phyloP scores from a whole-genome alignment of 1,140 invertebrate genomes.

The Zelostemma sp. region DNA sequence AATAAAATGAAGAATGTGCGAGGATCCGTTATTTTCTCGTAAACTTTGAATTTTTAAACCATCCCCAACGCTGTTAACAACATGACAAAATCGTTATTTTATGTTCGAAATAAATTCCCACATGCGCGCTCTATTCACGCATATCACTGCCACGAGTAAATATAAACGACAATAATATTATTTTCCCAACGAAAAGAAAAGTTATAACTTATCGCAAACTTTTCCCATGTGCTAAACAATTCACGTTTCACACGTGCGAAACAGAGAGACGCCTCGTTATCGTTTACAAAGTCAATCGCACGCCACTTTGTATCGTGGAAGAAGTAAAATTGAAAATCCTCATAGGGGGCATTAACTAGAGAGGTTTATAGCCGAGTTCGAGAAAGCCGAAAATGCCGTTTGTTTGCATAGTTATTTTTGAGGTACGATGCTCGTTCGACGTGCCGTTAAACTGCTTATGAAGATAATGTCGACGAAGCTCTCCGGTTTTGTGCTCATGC shows the following conservation, averaged over 20 bases:
- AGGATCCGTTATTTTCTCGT: no score
- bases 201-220: no score
- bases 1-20: no score
- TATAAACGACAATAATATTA: no score
- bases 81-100: conserved; percentile 9
- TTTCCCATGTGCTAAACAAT: conserved; percentile 17
- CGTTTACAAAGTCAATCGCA: no score
- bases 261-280: conserved; percentile 26
- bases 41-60: neutral
- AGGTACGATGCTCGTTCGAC: conserved; percentile 21
- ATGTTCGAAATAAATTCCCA: conserved; percentile 19
- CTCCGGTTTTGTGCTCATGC: neutral
- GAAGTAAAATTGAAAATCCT: conserved; percentile 31
- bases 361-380: conserved; percentile 18
- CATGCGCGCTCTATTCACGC: no score
- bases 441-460: neutral
- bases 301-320: conserved; percentile 28
- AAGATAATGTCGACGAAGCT: neutral
- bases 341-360: conserved; percentile 19
- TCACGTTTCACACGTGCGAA: conserved; percentile 17
- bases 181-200: no score
- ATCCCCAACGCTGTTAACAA: neutral
- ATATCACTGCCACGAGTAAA: no score
- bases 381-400: conserved; percentile 37
- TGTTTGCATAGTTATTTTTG: conserved; percentile 28